Percentiles rank a stretch among this genome's conserved stretches.
Conservation (phyloP, 1,140 invertebrate genomes). For the Drosophila pseudoobscura region DNA sequence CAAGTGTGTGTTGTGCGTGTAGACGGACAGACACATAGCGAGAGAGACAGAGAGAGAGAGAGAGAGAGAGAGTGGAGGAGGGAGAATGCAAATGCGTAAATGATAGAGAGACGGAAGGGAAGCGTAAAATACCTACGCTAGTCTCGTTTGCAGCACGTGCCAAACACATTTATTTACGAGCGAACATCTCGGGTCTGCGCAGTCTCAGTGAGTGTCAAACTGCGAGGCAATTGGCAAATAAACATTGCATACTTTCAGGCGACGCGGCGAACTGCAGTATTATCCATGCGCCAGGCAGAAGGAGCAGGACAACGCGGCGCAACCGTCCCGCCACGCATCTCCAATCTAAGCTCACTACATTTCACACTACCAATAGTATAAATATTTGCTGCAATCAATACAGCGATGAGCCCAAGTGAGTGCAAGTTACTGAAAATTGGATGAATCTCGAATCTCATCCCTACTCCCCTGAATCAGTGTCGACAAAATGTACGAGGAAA, state of each 20-base stretch:
- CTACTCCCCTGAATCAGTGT: neutral
- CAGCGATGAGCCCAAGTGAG: constrained; percentile 43
- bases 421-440: constrained; percentile 29
- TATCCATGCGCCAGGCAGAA: too few species aligned
- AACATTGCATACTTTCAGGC: constrained; percentile 72
- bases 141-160: constrained; percentile 32
- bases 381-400: constrained; percentile 67
- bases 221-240: constrained; percentile 55
- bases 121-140: constrained; percentile 26
- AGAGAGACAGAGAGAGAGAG: neutral
- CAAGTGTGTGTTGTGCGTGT: constrained; percentile 38
- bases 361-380: neutral
- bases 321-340: constrained; percentile 20
- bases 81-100: neutral
- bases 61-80: neutral
- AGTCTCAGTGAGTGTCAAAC: constrained; percentile 50
- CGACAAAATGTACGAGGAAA: constrained; percentile 13
- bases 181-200: constrained; percentile 33
- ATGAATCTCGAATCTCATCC: constrained; percentile 3
- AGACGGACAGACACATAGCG: neutral
- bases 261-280: constrained; percentile 37
- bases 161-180: neutral
- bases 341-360: neutral
- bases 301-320: constrained; percentile 7
- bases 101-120: neutral